Base-by-base conservation (phyloP, 2,888 invertebrate genomes). In the Carabus problematicus region DNA sequence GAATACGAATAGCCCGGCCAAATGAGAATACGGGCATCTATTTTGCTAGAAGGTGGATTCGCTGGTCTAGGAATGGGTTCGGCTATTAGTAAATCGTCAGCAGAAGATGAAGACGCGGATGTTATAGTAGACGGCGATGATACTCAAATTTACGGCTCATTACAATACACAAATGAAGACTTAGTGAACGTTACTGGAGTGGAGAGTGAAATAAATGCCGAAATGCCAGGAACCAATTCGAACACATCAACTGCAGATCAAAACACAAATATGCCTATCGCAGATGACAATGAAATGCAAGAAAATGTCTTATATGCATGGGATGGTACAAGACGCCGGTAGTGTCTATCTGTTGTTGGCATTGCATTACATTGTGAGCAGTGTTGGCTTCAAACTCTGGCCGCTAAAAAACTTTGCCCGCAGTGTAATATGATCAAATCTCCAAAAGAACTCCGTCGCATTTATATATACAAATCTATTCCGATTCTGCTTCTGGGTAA, bases 301-400 rank as follows among this genome's bases (percentile, higher is more conserved):
- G 41, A 40, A 16, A 59, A 58, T 16, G 96, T 83, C 85, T 95
- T 62, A 96, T 96, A 73, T 96, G 96, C 78, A 89, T 95, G 85
- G 95, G 93, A 63, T 86, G 89, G 40, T 94, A 94, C 80, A 86
- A 87, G 66, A 93, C 92, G 47, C 95, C 97, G 0, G 91, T 95
- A 6, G 94, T 95, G 63, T 97, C 97, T 0, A 92, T 96, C 71
- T 94, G 94, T 78, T 97, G 97, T 81, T 97, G 97, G 97, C 97
- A 97, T 81, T 96, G n/a, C n/a, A n/a, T n/a, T 97, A 0, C 94
- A 97, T 81, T 97, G 97, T 78, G 95, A 97, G 84, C 86, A 88
- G 73, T 91, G 91, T 78, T 91, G 91, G 91, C 82, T 91, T 29
- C 87, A 88, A 77, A 89, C 90, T 7, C 76, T 82, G 0, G 92